phyloP scores from a whole-genome alignment of 2,888 invertebrate genomes.

The Ramazzottius varieornatus region DNA sequence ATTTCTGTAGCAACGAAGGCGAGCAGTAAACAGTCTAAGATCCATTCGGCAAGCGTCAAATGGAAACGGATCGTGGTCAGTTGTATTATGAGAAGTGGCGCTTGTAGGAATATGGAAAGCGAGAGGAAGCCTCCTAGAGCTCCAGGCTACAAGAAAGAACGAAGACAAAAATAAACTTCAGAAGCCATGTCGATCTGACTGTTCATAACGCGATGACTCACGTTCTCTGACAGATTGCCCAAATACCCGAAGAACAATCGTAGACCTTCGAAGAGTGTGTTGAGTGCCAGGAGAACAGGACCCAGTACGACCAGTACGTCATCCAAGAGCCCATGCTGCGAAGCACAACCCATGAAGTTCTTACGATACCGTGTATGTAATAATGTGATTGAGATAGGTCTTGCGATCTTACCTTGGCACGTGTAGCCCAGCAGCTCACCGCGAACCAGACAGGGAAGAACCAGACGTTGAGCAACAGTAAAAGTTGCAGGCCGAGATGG shows the following conservation, averaged over 20 bases:
- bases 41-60: not conserved
- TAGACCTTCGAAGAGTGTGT: not conserved
- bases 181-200: too few relatives aligned
- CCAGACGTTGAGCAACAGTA: not conserved
- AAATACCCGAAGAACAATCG: not conserved
- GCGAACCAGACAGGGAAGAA: not conserved
- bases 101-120: not conserved
- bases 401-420: not conserved
- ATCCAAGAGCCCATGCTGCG: not conserved
- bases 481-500: not conserved
- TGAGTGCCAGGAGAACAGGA: not conserved
- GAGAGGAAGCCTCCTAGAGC: not conserved
- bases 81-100: not conserved
- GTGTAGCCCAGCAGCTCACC: not conserved
- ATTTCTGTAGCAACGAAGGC: not conserved
- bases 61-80: not conserved
- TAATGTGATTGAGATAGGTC: too few relatives aligned
- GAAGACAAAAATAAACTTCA: too few relatives aligned
- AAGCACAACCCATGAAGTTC: too few relatives aligned
- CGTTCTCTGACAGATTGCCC: not conserved
- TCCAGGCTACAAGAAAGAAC: not conserved
- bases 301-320: not conserved
- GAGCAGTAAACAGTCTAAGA: not conserved
- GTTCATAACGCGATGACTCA: too few relatives aligned
- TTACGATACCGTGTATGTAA: too few relatives aligned